Base-by-base conservation (phyloP, 2,888 invertebrate species). In the Callyntrura sp. region DNA sequence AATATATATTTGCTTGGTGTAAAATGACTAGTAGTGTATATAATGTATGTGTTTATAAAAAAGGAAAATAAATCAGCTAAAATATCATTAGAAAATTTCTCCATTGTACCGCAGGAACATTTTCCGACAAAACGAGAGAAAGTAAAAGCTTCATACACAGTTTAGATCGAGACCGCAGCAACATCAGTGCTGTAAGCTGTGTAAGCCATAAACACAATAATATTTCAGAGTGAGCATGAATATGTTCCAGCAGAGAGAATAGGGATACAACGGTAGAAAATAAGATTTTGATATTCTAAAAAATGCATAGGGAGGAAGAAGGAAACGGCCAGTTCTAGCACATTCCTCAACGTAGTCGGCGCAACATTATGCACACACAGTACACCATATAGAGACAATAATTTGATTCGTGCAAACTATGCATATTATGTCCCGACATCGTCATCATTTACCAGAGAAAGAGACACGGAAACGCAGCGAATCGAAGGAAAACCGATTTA, bases 61-160 rank as follows among this genome's bases (percentile, higher is more conserved):
- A 70, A 82, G 48, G 88, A 88, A 88, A 88, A 88, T 88, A 88
- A 88, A 88, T 88, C 88, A 88, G 83, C 76, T 88, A 88, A 88
- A 88, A 88, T 88, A 88, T 88, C 88, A 88, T 88, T 88, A 88
- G 83, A 55, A 83, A 76, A 76, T 83, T 82, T 83, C 82, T 83
- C 83, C 65, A 28, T 76, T 86, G n/a, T 17, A 25, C 55, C 25
- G 55, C 55, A 57, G 12, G 9, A 51, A 55, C 23, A 79, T 57
- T 79, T 23, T 45, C 12, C n/a, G 20, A 9, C 23, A 62, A n/a
- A n/a, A n/a, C n/a, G n/a, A 23, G 11, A 25, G 25, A 76, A 8
- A 70, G 70, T 43, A 76, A n/a, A 76, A 55, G 55, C 76, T 14
- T 55, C 25, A 76, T 55, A 73, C 45, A 70, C 6, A 14, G 9